Evolutionary conservation across 2,888 invertebrate species (phyloP), one percentile per base, ranked within the genome.

Genomic region (Archips xylosteana): DNA sequence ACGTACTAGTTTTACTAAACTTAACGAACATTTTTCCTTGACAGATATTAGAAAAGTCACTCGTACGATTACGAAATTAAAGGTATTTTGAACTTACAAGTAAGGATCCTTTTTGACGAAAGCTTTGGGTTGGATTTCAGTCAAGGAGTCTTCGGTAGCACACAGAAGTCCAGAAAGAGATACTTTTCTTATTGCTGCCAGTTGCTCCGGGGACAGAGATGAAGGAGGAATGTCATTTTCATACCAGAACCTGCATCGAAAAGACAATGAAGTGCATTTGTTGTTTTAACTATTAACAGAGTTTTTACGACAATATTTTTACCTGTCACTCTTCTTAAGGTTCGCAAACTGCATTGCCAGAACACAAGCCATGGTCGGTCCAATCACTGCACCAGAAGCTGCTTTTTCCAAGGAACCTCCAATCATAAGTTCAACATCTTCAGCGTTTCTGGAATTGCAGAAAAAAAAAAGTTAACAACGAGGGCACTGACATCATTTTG

Each of bases 191-290:
- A 98, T 96, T 78, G 98, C 98, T 71, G 96, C 96, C 10, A 98
- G 92, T 85, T 98, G 98, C 65, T 96, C 96, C 75, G 96, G 94
- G 0, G 95, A 95, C 76, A 98, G 95, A 0, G 98, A 97, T 15
- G 98, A 98, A 0, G 98, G 98, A 0, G 98, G 98, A 62, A 98
- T 95, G 84, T 98, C 98, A 85, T 98, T 98, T 89, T 99, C 99
- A 84, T 98, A 99, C 98, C 98, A 99, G 87, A 98, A 99, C 76
- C 99, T 95, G 82, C 9, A 79, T 75, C 39, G 73, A 74, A 59
- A 60, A 70, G 10, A n/a, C 9, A 23, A 13, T 15, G 13, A 3
- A 13, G 10, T 15, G 2, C 4, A 51, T 63, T 2, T 23, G 3
- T 10, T 0, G 3, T 36, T 39, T 54, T 32, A 36, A 8, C 2